A percentile compares a stretch with the other conserved stretches of the same genome.
These are phyloP conservation scores for Machimus atricapillus DNA, from an alignment of 2,888 invertebrate genomes.

Conservation along the genomic window DNA sequence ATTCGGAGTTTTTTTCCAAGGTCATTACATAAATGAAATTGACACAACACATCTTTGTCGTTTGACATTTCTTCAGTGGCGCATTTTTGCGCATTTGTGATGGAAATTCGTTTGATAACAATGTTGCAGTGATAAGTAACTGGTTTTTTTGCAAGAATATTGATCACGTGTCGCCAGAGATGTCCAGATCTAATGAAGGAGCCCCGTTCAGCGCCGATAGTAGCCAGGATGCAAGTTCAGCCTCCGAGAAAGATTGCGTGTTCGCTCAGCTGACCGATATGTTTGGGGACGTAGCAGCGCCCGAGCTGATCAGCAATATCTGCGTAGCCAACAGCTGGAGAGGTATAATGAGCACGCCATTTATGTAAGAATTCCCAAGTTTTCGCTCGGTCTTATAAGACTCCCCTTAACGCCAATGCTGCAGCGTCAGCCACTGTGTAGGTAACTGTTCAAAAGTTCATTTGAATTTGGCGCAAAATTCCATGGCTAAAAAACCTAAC, in stretches of 20 bases:
- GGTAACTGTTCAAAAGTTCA: neutral
- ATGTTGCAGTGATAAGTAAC: neutral
- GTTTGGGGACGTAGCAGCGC: constrained; percentile 45
- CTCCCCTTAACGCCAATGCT: neutral
- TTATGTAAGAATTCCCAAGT: neutral
- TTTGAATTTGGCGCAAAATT: neutral
- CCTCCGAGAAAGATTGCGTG: constrained; percentile 7
- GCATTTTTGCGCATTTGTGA: neutral
- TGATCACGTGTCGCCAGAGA: neutral
- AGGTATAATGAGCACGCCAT: constrained; percentile 19
- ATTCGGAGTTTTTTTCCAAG: neutral
- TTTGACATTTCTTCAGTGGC: neutral
- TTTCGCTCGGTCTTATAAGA: neutral
- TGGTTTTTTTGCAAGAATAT: neutral
- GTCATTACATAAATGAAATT: neutral
- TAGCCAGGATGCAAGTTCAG: neutral
- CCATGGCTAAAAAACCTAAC: neutral
- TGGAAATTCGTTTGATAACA: neutral
- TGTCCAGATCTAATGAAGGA: neutral
- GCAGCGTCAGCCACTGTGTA: neutral
- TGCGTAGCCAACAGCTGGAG: constrained; percentile 43
- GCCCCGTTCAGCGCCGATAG: neutral
- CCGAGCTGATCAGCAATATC: constrained; percentile 38
- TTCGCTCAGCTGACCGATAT: constrained; percentile 47
- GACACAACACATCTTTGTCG: neutral